A percentile compares a stretch with the other conserved stretches of the same genome.
phyloP scores from a whole-genome alignment of 1,140 invertebrate genomes.

The Drosophila baimaii region DNA sequence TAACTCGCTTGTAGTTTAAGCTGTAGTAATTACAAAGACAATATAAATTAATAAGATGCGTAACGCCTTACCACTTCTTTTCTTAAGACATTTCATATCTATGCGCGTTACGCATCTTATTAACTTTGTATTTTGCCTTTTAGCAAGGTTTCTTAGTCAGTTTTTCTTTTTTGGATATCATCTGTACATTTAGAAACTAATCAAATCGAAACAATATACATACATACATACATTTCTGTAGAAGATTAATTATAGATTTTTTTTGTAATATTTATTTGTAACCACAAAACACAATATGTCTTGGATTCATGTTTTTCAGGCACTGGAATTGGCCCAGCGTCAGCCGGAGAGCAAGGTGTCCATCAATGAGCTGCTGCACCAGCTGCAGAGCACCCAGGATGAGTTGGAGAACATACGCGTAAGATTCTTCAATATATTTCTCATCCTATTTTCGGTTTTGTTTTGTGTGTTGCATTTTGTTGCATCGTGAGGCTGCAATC shows the following conservation, averaged over 20 bases:
- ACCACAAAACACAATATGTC: no score
- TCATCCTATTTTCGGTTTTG: conserved; percentile 82
- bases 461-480: conserved; percentile 84
- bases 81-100: no score
- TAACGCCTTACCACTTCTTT: no score
- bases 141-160: background rate
- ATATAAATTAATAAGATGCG: no score
- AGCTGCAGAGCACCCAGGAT: conserved; percentile 91
- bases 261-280: no score
- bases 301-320: conserved; percentile 81
- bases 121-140: no score
- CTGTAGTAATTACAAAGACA: no score
- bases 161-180: background rate
- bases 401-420: conserved; percentile 94
- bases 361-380: conserved; percentile 90
- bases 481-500: conserved; percentile 71
- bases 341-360: conserved; percentile 87
- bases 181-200: background rate
- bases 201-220: background rate
- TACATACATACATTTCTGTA: background rate
- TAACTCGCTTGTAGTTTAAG: no score
- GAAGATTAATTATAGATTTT: background rate
- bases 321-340: conserved; percentile 86
- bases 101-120: no score
- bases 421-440: conserved; percentile 85